Conservation (phyloP, 2,113 vertebrate genomes). For the Peucedramus taeniatus region DNA sequence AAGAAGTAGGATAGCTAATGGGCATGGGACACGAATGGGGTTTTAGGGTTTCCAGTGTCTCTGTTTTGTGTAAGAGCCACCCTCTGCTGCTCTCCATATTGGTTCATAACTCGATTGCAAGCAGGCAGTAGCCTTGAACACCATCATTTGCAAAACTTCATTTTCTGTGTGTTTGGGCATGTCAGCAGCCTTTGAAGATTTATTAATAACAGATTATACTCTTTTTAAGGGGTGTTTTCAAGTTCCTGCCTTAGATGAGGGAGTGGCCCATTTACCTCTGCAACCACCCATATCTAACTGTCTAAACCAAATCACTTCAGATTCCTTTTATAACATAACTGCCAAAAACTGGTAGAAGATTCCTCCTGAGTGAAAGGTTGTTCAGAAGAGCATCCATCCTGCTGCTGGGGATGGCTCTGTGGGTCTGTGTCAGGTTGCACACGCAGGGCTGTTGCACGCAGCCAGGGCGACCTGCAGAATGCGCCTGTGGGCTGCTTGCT, state of each 20-base stretch:
- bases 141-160: background rate
- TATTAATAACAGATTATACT: constrained; percentile 32
- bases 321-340: background rate
- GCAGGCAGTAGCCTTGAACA: background rate
- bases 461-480: accelerated
- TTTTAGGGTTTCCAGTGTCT: background rate
- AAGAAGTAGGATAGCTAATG: background rate
- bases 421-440: background rate
- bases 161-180: constrained; percentile 35
- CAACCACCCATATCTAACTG: background rate
- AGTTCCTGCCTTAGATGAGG: constrained; percentile 14
- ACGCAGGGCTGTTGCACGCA: accelerated
- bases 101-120: background rate
- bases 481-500: accelerated
- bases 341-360: background rate
- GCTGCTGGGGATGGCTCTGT: background rate
- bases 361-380: background rate
- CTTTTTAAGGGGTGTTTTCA: constrained; percentile 1
- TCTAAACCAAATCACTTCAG: background rate
- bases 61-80: background rate
- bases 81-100: background rate
- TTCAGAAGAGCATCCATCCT: background rate
- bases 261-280: background rate
- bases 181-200: constrained; percentile 42
- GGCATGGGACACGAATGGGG: background rate